These are phyloP conservation scores for Scaptomyza cyrtandrae DNA, from an alignment of 2,888 invertebrate species.

Conservation along the genomic window DNA sequence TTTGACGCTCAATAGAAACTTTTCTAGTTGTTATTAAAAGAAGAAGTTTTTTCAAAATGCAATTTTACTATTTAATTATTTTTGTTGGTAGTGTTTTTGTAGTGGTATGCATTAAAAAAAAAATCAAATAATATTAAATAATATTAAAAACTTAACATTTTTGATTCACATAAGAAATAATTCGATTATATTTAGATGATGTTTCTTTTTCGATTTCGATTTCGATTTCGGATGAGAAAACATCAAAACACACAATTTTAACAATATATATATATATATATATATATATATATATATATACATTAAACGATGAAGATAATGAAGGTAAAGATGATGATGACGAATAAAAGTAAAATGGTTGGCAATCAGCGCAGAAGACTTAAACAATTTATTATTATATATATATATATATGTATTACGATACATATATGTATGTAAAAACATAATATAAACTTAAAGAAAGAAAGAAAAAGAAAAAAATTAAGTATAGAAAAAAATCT, in stretches of 20 bases:
- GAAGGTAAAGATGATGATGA: not conserved
- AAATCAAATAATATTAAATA: too few species aligned
- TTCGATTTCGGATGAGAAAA: slow-evolving; percentile 6
- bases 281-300: too few species aligned
- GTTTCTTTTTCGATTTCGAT: not conserved
- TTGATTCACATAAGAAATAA: slow-evolving; percentile 4
- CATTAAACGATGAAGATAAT: slow-evolving; percentile 23
- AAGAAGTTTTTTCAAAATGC: slow-evolving; percentile 18
- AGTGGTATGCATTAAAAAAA: slow-evolving; percentile 27
- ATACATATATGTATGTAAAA: slow-evolving; percentile 6
- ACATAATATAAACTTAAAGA: not conserved
- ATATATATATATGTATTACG: slow-evolving; percentile 19
- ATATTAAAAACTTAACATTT: slow-evolving; percentile 33
- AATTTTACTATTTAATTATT: slow-evolving; percentile 44
- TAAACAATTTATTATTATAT: slow-evolving; percentile 69
- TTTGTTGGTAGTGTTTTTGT: slow-evolving; percentile 57
- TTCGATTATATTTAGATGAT: not conserved
- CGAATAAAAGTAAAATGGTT: slow-evolving; percentile 63
- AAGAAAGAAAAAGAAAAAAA: slow-evolving; percentile 14
- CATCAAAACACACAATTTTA: slow-evolving; percentile 6
- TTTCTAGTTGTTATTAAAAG: slow-evolving; percentile 54
- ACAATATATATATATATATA: slow-evolving; percentile 14
- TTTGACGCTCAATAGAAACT: slow-evolving; percentile 27
- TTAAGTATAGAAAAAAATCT: slow-evolving; percentile 45
- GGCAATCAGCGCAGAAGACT: slow-evolving; percentile 80